A percentile compares a stretch with the other conserved stretches of the same genome.
phyloP scores from a whole-genome alignment of 1,140 invertebrate genomes.

The Heliconius hewitsoni region DNA sequence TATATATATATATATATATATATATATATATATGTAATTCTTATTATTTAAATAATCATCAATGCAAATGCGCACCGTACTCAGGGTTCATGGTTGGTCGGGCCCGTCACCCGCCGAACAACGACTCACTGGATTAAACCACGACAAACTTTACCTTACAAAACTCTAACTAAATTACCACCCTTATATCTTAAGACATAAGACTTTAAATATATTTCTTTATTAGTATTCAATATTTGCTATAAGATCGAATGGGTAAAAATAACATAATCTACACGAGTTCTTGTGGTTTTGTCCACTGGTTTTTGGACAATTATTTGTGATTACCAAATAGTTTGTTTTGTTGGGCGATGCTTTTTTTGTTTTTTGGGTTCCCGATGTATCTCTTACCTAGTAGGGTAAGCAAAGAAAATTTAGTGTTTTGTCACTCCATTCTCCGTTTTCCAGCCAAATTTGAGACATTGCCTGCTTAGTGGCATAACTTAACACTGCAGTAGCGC shows the following conservation, averaged over 20 bases:
- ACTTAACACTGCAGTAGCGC: too few relatives aligned
- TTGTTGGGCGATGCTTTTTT: constrained; percentile 37
- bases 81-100: constrained; percentile 58
- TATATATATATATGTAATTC: too few relatives aligned
- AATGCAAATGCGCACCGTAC: constrained; percentile 49
- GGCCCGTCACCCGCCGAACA: constrained; percentile 55
- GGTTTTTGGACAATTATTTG: constrained; percentile 61
- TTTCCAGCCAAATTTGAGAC: too few relatives aligned
- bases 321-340: constrained; percentile 49
- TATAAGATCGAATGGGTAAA: constrained; percentile 51
- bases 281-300: constrained; percentile 51
- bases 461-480: too few relatives aligned
- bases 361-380: too few relatives aligned
- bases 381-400: not conserved
- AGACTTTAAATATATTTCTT: constrained; percentile 19
- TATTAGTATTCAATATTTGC: constrained; percentile 30
- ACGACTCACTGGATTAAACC: constrained; percentile 53
- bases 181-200: constrained; percentile 41
- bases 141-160: constrained; percentile 34
- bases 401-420: too few relatives aligned
- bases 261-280: constrained; percentile 57
- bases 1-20: too few relatives aligned
- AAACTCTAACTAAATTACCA: constrained; percentile 18
- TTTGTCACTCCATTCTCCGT: too few relatives aligned
- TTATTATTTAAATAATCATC: too few relatives aligned